Evolutionary conservation across 2,797 vertebrate species (phyloP), one percentile per base, ranked within the genome.

Genomic region (Sebastes kiyomatsui): DNA sequence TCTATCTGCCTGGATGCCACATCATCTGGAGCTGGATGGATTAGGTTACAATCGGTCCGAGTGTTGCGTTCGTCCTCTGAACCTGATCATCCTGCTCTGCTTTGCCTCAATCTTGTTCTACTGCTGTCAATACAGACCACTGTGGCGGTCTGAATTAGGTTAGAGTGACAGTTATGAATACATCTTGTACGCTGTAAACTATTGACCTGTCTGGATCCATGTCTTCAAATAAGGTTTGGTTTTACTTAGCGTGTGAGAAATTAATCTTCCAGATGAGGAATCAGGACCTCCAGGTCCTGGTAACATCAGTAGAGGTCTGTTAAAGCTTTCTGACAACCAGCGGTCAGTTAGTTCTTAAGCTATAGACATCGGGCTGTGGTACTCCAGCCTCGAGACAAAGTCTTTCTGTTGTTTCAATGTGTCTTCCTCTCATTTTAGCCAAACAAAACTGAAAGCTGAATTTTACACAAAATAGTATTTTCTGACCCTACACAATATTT

Each of bases 11-110:
- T 72, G 64, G 6, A 70, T 69, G 38, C 28, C 28, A 69, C 76
- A 32, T 84, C 42, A 38, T 28, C 67, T 30, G 28, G 33, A 81
- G 62, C 32, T 64, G 22, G 14, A 60, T 52, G 22, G 60, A 90
- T 88, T 81, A 52, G 64, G 74, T 88, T 89, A 90, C 16, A 27
- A 77, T 81, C 4, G 62, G 83, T 66, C 38, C 16, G 32, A 38
- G 64, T 68, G 58, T 70, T 61, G 58, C 20, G 2, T 56, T 69
- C 20, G 3, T 59, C 33, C 38, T 68, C 32, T 74, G 54, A 79
- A 86, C 69, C 67, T 27, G 35, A 73, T 80, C 62, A 54, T 84
- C 85, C 85, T 85, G 84, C 76, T 90, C 93, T 93, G 93, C 65
- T 90, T 92, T 88, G 42, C 73, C 70, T 93, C 90, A 92, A 2